Evolutionary conservation across 2,797 vertebrate species (phyloP).

Genomic region (Crax fasciolata): DNA sequence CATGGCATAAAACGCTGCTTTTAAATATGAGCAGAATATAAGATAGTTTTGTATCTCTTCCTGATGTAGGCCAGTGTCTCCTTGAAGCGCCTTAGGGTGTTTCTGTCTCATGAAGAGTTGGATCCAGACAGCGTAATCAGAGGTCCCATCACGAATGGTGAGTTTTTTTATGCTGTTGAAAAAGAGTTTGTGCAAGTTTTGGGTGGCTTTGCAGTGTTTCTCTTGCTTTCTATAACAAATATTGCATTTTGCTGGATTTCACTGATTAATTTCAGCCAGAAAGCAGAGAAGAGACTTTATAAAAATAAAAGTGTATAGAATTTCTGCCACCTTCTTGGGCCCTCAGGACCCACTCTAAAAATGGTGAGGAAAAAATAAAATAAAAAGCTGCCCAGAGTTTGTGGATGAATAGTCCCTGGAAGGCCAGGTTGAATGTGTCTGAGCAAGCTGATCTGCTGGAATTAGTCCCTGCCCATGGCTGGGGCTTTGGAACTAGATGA

Average conservation of each 20-base stretch:
- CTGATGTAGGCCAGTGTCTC: constrained; percentile 92
- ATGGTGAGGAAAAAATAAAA: not conserved
- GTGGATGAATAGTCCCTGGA: not conserved
- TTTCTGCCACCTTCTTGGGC: not conserved
- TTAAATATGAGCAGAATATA: not conserved
- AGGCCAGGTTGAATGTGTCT: not conserved
- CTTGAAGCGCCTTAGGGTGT: constrained; percentile 92
- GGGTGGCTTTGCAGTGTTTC: not conserved
- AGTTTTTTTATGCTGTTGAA: constrained; percentile 23
- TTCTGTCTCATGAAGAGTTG: constrained; percentile 95
- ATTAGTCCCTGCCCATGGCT: not conserved
- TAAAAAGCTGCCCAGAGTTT: not conserved
- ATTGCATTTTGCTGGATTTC: not conserved
- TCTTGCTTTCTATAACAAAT: not conserved
- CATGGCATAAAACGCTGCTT: not conserved
- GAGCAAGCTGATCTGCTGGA: not conserved
- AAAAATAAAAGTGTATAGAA: not conserved
- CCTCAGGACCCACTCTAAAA: not conserved
- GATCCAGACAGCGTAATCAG: constrained; percentile 89
- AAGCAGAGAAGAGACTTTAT: not conserved
- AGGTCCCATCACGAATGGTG: constrained; percentile 81
- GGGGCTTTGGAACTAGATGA: not conserved
- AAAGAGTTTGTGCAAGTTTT: not conserved
- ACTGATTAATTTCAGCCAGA: not conserved
- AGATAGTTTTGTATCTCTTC: not conserved